Conservation (phyloP, 2,797 vertebrate genomes). For the Picus viridis region DNA sequence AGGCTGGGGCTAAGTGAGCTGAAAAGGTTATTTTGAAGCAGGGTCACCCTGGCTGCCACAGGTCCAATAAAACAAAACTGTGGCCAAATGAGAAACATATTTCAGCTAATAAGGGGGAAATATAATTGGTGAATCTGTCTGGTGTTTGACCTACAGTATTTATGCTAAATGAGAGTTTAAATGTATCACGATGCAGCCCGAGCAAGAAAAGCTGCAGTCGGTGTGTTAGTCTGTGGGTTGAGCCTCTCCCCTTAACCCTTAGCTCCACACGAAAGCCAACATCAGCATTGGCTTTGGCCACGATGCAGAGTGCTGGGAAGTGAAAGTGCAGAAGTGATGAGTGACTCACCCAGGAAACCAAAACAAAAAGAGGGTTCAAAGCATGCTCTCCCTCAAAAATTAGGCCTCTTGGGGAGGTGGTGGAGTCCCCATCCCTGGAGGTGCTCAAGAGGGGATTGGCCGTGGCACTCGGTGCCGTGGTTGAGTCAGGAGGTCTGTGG, state of each 20-base stretch:
- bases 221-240: background rate
- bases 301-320: background rate
- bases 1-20: conserved; percentile 37
- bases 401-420: fast-evolving
- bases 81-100: conserved; percentile 78
- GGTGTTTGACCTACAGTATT: conserved; percentile 75
- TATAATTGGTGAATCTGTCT: conserved; percentile 77
- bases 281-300: conserved; percentile 18
- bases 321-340: background rate
- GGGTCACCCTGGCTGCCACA: conserved; percentile 57
- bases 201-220: conserved; percentile 46
- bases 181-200: conserved; percentile 68
- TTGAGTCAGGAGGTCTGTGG: too few species aligned
- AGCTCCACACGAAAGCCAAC: background rate
- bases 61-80: conserved; percentile 78
- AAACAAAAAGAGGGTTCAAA: background rate
- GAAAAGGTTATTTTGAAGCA: conserved; percentile 59
- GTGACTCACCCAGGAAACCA: background rate
- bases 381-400: background rate
- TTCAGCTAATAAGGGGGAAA: conserved; percentile 74
- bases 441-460: too few species aligned
- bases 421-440: too few species aligned
- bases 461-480: too few species aligned
- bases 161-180: conserved; percentile 70
- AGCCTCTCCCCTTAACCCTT: conserved; percentile 64